Conservation (phyloP, 2,888 invertebrate species). For the Desoria tigrina region DNA sequence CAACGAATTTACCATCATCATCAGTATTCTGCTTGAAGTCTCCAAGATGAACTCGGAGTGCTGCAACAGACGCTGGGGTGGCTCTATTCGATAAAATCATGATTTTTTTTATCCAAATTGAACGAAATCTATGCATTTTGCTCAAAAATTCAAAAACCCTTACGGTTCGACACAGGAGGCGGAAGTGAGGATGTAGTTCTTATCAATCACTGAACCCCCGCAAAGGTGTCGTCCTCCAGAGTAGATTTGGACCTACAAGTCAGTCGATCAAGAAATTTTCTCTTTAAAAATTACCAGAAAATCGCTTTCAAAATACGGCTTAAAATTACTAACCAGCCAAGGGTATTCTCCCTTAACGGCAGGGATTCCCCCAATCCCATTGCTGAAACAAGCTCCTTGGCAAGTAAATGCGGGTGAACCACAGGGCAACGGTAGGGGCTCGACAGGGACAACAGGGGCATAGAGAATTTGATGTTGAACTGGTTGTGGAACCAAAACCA, state of each 20-base stretch:
- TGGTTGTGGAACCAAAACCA: conserved; percentile 36
- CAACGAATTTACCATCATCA: conserved; percentile 73
- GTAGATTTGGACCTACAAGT: conserved; percentile 30
- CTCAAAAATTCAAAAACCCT: conserved; percentile 56
- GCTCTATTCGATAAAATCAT: conserved; percentile 18
- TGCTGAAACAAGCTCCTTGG: conserved; percentile 31
- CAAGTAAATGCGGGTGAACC: conserved; percentile 38
- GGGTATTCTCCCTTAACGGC: conserved; percentile 39
- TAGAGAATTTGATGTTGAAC: conserved; percentile 6
- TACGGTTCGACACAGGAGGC: conserved; percentile 89
- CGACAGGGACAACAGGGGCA: conserved; percentile 22
- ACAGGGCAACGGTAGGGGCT: conserved; percentile 18
- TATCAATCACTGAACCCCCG: conserved; percentile 81
- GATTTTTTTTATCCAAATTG: background rate
- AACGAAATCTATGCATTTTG: background rate
- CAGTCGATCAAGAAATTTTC: too few relatives aligned
- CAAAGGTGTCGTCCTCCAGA: conserved; percentile 85
- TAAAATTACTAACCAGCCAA: conserved; percentile 29
- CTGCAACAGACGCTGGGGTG: conserved; percentile 63
- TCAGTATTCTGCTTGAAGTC: conserved; percentile 78
- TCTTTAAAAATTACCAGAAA: too few relatives aligned
- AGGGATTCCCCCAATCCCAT: conserved; percentile 34
- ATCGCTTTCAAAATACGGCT: background rate
- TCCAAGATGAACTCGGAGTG: conserved; percentile 76
- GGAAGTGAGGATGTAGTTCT: conserved; percentile 75